Base-by-base conservation (phyloP, 2,113 vertebrate species). In the Oriolus oriolus region DNA sequence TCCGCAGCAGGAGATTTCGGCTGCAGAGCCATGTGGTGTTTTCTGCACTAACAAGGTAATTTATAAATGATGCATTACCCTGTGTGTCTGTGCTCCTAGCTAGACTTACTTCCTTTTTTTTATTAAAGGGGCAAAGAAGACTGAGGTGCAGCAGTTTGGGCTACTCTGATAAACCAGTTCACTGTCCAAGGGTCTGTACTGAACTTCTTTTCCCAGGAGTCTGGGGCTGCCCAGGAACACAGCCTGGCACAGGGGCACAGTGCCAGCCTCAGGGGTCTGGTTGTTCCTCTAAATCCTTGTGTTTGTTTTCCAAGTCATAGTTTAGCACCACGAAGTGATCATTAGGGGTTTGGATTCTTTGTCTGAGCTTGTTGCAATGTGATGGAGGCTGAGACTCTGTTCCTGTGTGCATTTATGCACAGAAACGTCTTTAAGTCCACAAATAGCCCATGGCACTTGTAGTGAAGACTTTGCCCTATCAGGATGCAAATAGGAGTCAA, bases 41-140 rank as follows among this genome's bases (percentile, higher is more conserved):
- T 97, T 97, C 95, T 95, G 90, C 82, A 64, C 96, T 98, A 98
- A 98, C 98, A 98, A 98, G 97, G 93, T 97, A 97, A 97, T 98
- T 98, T 97, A 98, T 98, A 98, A 99, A 98, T 98, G 98, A 99
- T 98, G 97, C 97, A 98, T 98, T 96, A 97, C 95, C 95, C 94
- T 76, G 90, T 76, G 90, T 68, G 19, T 89, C 93, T 90, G 37
- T 45, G 27, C 84, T 96, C 79, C 60, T 83, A 11, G 54, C 71
- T 74, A 79, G 61, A 49, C 50, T 73, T 87, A 10, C 73, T 63
- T 78, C 53, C 33, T 91, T 87, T 88, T 90, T 84, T 60, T 87
- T 77, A 64, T 89, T 77, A 85, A 95, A 93, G 71, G 41, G 39
- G 59, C 56, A 73, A 95, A 91, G 80, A 94, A 93, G 85, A 96